Evolutionary conservation across 2,797 vertebrate species (phyloP).

Genomic region (Sebastes trivittatus): DNA sequence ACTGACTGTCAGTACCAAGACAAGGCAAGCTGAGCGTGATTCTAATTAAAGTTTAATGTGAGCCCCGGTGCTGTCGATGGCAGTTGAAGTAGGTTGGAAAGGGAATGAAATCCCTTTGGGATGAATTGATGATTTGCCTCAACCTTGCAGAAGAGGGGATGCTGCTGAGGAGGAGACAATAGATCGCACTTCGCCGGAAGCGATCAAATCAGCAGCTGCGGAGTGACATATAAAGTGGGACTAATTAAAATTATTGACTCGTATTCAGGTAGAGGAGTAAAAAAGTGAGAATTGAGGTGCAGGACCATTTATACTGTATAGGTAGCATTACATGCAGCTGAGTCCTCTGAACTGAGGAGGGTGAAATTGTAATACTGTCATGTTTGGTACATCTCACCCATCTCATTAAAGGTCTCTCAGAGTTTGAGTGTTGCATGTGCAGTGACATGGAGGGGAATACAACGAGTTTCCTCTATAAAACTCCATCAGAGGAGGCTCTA

Average conservation of each 20-base stretch:
- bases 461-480: neutral
- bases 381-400: neutral
- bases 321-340: neutral
- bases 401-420: neutral
- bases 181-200: neutral
- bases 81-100: neutral
- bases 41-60: slow-evolving; percentile 7
- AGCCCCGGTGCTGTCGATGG: neutral
- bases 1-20: neutral
- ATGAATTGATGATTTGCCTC: slow-evolving; percentile 4
- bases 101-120: neutral
- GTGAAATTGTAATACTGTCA: neutral
- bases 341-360: neutral
- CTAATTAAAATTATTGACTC: neutral
- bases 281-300: neutral
- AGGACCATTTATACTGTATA: neutral
- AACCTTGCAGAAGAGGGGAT: neutral
- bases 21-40: neutral
- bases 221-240: neutral
- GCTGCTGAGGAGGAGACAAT: neutral
- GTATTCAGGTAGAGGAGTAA: neutral
- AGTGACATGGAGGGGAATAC: neutral
- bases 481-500: neutral
- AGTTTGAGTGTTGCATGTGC: neutral
- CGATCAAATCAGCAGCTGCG: neutral